phyloP scores from a whole-genome alignment of 2,113 vertebrate species.

The Bufo gargarizans region DNA sequence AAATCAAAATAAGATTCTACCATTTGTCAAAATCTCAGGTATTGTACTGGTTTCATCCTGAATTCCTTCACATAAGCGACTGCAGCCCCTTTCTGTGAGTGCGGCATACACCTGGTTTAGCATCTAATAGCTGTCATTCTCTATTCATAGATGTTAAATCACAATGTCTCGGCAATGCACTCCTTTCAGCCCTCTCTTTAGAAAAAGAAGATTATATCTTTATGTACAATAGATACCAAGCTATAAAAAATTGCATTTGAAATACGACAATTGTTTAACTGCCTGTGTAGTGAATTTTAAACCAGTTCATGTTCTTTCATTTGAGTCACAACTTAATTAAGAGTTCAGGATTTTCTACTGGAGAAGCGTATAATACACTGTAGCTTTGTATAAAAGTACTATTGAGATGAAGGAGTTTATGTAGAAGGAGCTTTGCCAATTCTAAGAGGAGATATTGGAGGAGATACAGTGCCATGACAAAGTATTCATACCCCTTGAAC shows the following conservation, averaged over 20 bases:
- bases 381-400: too few relatives aligned
- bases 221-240: slow-evolving; percentile 36
- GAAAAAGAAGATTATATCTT: slow-evolving; percentile 25
- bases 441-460: too few relatives aligned
- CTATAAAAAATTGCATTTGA: slow-evolving; percentile 34
- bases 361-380: background rate
- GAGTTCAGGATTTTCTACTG: background rate
- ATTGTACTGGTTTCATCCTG: slow-evolving; percentile 2
- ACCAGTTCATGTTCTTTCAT: slow-evolving; percentile 31
- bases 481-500: too few relatives aligned
- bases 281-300: slow-evolving; percentile 19
- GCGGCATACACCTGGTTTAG: slow-evolving; percentile 25
- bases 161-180: slow-evolving; percentile 6
- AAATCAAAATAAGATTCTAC: background rate
- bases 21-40: slow-evolving; percentile 11
- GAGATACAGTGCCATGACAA: too few relatives aligned
- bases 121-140: slow-evolving; percentile 45
- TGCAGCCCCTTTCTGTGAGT: background rate
- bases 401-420: too few relatives aligned
- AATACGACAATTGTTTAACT: slow-evolving; percentile 18
- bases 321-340: slow-evolving; percentile 42
- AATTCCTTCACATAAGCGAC: background rate
- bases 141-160: slow-evolving; percentile 39
- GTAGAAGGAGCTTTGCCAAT: too few relatives aligned
- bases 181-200: background rate